Evolutionary conservation across 2,113 vertebrate genomes (phyloP).

Genomic region (Gambusia holbrooki): DNA sequence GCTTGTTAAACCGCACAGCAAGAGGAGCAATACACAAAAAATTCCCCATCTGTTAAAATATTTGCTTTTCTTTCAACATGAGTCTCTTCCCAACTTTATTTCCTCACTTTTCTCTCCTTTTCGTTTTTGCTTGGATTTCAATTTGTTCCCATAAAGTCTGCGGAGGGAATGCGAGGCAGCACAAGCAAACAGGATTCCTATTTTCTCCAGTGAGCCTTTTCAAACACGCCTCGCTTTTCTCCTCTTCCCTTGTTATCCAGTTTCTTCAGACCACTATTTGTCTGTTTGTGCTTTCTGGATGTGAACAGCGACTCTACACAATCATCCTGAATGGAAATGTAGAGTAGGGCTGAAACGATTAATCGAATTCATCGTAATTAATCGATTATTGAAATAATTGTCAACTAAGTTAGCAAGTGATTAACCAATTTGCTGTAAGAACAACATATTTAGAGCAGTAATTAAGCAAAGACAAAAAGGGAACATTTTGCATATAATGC

Average conservation of each 20-base stretch:
- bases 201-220: slow-evolving; percentile 63
- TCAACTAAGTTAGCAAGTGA: no score
- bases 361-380: no score
- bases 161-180: slow-evolving; percentile 54
- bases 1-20: slow-evolving; percentile 38
- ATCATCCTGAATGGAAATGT: no score
- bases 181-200: slow-evolving; percentile 69
- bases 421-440: no score
- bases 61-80: slow-evolving; percentile 69
- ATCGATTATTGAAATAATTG: no score
- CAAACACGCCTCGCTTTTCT: slow-evolving; percentile 54
- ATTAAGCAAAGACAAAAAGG: no score
- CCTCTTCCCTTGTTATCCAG: slow-evolving; percentile 5
- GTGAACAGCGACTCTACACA: not conserved
- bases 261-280: not conserved
- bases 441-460: no score
- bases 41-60: slow-evolving; percentile 78
- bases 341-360: no score
- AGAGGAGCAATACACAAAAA: slow-evolving; percentile 45
- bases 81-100: slow-evolving; percentile 50
- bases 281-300: not conserved
- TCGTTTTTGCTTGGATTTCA: slow-evolving; percentile 27
- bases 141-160: slow-evolving; percentile 57
- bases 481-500: no score
- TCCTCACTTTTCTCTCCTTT: not conserved